phyloP scores from a whole-genome alignment of 1,140 invertebrate genomes.

The Tetramorium alpestre region DNA sequence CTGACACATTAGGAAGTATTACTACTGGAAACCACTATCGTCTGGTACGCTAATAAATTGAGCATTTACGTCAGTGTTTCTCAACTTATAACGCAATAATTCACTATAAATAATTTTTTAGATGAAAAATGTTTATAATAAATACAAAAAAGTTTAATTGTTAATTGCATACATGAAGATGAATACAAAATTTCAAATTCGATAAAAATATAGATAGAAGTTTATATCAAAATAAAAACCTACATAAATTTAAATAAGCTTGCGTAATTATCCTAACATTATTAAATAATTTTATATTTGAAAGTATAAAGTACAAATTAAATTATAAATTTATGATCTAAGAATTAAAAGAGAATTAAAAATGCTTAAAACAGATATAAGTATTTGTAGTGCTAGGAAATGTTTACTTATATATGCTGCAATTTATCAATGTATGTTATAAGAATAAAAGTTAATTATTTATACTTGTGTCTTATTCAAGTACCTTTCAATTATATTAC shows the following conservation, averaged over 20 bases:
- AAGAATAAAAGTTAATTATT: conserved; percentile 22
- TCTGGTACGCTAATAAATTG: conserved; percentile 12
- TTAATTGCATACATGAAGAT: not conserved
- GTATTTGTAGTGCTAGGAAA: not conserved
- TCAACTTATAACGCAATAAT: not conserved
- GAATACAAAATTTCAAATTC: not conserved
- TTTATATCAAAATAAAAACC: not conserved
- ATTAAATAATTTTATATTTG: not conserved
- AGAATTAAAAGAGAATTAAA: not conserved
- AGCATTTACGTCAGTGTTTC: not conserved
- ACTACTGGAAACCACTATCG: conserved; percentile 21
- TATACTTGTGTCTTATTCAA: conserved; percentile 14
- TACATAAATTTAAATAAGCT: not conserved
- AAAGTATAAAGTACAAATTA: conserved; percentile 15
- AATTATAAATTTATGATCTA: conserved; percentile 1
- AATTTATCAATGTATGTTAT: conserved; percentile 14
- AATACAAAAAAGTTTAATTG: not conserved
- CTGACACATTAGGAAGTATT: conserved; percentile 30
- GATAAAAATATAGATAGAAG: not conserved
- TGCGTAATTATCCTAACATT: conserved; percentile 4
- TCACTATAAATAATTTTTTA: not conserved
- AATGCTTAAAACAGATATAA: not conserved
- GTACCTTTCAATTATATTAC: conserved; percentile 28
- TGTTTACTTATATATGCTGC: not conserved
- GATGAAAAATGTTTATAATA: not conserved